Evolutionary conservation across 2,797 vertebrate genomes (phyloP).

Genomic region (Schizopygopsis malacanthus): DNA sequence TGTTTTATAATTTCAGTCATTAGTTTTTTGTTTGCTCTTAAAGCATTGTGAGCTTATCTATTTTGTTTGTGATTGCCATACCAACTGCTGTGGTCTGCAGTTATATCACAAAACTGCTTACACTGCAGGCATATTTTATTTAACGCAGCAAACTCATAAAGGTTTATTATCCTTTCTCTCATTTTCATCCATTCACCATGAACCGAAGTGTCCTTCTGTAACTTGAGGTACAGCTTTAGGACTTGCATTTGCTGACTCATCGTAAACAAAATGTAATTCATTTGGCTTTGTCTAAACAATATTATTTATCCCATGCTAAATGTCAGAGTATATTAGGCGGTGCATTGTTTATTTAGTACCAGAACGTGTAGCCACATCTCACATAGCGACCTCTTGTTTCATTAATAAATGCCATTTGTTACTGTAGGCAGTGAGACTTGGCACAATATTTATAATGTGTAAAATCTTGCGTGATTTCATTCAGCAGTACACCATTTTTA

Average conservation of each 20-base stretch:
- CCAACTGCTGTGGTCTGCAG: constrained; percentile 34
- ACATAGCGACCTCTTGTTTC: not conserved
- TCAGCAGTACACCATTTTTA: too few relatives aligned
- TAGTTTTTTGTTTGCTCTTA: constrained; percentile 27
- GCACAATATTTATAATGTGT: not conserved
- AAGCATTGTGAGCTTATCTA: constrained; percentile 30
- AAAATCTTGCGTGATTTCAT: not conserved
- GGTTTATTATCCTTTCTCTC: constrained; percentile 50
- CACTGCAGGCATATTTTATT: constrained; percentile 47
- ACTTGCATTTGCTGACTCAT: constrained; percentile 57
- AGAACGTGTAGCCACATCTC: not conserved
- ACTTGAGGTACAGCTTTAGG: constrained; percentile 40
- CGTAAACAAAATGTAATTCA: constrained; percentile 37
- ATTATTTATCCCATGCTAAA: constrained; percentile 37
- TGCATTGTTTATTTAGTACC: constrained; percentile 6
- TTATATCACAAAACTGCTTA: constrained; percentile 41
- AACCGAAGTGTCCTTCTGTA: constrained; percentile 32
- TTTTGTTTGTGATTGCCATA: constrained; percentile 48
- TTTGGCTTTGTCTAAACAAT: constrained; percentile 31
- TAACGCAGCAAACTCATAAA: constrained; percentile 47
- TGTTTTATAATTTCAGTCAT: constrained; percentile 9
- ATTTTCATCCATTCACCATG: constrained; percentile 52
- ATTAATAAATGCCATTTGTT: constrained; percentile 15
- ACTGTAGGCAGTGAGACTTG: not conserved
- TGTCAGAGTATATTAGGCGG: constrained; percentile 36